These are phyloP conservation scores for Leucoma salicis DNA, from an alignment of 2,888 invertebrate species.

Conservation along the genomic window DNA sequence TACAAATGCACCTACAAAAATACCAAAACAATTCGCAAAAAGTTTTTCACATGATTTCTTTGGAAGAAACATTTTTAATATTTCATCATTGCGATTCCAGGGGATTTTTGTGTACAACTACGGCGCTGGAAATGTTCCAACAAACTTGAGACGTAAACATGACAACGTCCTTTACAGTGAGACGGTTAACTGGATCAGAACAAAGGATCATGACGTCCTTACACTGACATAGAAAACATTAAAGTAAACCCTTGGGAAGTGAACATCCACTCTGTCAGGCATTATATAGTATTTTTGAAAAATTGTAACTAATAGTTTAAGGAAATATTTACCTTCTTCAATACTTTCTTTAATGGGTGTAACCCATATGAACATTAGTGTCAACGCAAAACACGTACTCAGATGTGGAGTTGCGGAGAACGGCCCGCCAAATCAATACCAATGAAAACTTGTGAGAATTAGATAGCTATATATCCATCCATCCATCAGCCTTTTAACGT, in stretches of 20 bases:
- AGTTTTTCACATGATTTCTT: slow-evolving; percentile 18
- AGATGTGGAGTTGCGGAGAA: no score
- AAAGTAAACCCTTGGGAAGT: slow-evolving; percentile 32
- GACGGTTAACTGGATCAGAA: slow-evolving; percentile 39
- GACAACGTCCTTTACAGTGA: slow-evolving; percentile 53
- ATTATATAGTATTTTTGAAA: slow-evolving; percentile 16
- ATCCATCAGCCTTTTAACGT: no score
- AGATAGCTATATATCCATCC: no score
- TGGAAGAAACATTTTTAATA: slow-evolving; percentile 38
- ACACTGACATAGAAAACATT: slow-evolving; percentile 40
- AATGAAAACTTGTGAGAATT: no score
- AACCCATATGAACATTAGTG: no score
- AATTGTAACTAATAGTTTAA: slow-evolving; percentile 12
- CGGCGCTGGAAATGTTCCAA: slow-evolving; percentile 64
- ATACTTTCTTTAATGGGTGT: no score
- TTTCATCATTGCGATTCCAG: slow-evolving; percentile 47
- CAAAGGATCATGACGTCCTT: slow-evolving; percentile 21
- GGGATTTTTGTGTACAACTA: slow-evolving; percentile 46
- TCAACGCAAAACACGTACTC: no score
- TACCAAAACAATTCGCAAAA: slow-evolving; percentile 16
- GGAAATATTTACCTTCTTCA: no score
- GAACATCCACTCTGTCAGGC: slow-evolving; percentile 4
- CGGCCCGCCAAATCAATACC: no score
- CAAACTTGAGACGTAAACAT: slow-evolving; percentile 60
- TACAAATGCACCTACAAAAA: not conserved